These are phyloP conservation scores for Athetis lepigone DNA, from an alignment of 2,888 invertebrate species.

Conservation along the genomic window DNA sequence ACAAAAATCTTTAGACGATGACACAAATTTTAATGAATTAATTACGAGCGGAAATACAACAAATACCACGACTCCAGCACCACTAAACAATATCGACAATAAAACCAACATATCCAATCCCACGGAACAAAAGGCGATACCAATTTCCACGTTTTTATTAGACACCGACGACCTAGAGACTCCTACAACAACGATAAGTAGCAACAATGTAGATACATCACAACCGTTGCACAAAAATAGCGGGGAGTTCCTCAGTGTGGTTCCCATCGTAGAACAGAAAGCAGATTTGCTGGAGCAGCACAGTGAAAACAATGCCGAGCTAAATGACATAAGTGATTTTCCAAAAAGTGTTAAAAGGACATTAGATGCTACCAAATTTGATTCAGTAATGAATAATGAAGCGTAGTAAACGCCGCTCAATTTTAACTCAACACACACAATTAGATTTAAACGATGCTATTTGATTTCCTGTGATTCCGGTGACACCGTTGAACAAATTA, in stretches of 20 bases:
- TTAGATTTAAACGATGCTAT: conserved; percentile 79
- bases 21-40: conserved; percentile 66
- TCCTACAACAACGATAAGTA: conserved; percentile 59
- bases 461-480: conserved; percentile 82
- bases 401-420: conserved; percentile 74
- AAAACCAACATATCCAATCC: conserved; percentile 47
- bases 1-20: conserved; percentile 60
- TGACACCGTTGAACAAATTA: conserved; percentile 74
- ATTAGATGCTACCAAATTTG: conserved; percentile 81
- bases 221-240: conserved; percentile 56
- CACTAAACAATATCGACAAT: conserved; percentile 33
- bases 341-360: conserved; percentile 87
- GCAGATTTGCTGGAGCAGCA: conserved; percentile 72
- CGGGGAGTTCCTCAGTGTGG: conserved; percentile 80
- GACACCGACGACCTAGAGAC: conserved; percentile 85
- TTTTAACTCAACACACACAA: conserved; percentile 60
- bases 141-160: conserved; percentile 80
- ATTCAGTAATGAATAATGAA: conserved; percentile 80
- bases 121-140: conserved; percentile 64
- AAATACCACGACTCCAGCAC: conserved; percentile 19
- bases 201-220: conserved; percentile 59
- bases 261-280: conserved; percentile 78
- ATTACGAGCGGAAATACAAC: conserved; percentile 63
- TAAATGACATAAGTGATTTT: conserved; percentile 87
- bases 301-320: conserved; percentile 78